These are phyloP conservation scores for Poecile atricapillus DNA, from an alignment of 2,113 vertebrate genomes.

Conservation along the genomic window DNA sequence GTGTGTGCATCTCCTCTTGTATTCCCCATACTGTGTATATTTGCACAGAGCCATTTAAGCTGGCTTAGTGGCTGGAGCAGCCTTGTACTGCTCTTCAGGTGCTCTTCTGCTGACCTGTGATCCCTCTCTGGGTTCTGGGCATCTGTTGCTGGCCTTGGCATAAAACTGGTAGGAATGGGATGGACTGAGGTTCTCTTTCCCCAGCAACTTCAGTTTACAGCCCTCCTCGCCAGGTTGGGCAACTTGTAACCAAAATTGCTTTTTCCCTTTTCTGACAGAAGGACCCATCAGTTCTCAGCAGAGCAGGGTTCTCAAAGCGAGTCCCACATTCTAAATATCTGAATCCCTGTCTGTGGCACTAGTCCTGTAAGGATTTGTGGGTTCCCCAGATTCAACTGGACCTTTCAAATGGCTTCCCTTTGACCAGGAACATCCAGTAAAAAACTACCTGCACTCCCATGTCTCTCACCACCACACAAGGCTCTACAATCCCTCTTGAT, in stretches of 20 bases:
- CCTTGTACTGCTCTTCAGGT: not conserved
- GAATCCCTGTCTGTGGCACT: not conserved
- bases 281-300: not conserved
- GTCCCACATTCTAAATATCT: not conserved
- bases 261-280: not conserved
- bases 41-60: not conserved
- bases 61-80: not conserved
- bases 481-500: not conserved
- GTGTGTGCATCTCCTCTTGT: not conserved
- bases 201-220: not conserved
- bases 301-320: not conserved
- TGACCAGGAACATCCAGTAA: not conserved
- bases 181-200: not conserved
- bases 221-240: accelerated
- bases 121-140: not conserved
- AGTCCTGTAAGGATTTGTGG: not conserved
- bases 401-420: not conserved
- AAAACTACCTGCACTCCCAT: accelerated
- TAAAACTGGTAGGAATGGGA: not conserved
- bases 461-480: not conserved
- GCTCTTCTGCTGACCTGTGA: not conserved
- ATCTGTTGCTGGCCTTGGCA: not conserved
- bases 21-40: not conserved
- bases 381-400: not conserved
- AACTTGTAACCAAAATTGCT: not conserved